Percentiles rank a stretch among this genome's conserved stretches.
Evolutionary conservation across 2,797 vertebrate genomes (phyloP).

Genomic region (Pantherophis vulpinus): DNA sequence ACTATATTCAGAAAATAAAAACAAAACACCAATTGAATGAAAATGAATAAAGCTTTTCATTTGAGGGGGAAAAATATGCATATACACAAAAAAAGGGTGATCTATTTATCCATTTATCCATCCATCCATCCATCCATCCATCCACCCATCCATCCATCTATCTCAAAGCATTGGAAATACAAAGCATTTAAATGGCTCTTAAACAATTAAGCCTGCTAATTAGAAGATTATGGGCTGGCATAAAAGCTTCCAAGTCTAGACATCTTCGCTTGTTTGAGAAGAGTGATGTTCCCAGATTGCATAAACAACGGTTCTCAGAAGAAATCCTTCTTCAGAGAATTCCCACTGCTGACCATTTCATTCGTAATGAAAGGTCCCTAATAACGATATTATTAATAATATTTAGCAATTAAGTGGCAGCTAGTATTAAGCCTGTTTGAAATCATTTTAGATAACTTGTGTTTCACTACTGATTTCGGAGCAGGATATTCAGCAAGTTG

Average conservation of each 20-base stretch:
- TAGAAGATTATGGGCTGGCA: conserved; percentile 40
- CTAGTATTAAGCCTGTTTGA: neutral
- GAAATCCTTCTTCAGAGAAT: conserved; percentile 27
- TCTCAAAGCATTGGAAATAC: conserved; percentile 16
- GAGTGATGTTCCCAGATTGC: conserved; percentile 14
- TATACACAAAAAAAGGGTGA: neutral
- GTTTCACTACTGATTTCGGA: neutral
- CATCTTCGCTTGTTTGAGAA: conserved; percentile 49
- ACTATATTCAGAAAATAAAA: neutral
- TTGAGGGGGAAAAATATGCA: neutral
- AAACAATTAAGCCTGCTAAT: conserved; percentile 54
- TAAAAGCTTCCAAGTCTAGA: conserved; percentile 41
- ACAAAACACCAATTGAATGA: fast-evolving
- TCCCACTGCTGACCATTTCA: conserved; percentile 49
- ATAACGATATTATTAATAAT: conserved; percentile 44
- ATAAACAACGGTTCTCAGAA: conserved; percentile 45
- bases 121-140: neutral
- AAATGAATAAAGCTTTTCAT: fast-evolving
- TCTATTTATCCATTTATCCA: neutral
- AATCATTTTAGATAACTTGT: neutral
- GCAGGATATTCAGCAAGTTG: neutral
- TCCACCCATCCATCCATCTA: neutral
- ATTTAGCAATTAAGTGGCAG: conserved; percentile 8
- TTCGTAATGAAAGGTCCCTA: conserved; percentile 46
- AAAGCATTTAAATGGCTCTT: conserved; percentile 32